Base-by-base conservation (phyloP, 2,113 vertebrate genomes). In the Scalopus aquaticus region DNA sequence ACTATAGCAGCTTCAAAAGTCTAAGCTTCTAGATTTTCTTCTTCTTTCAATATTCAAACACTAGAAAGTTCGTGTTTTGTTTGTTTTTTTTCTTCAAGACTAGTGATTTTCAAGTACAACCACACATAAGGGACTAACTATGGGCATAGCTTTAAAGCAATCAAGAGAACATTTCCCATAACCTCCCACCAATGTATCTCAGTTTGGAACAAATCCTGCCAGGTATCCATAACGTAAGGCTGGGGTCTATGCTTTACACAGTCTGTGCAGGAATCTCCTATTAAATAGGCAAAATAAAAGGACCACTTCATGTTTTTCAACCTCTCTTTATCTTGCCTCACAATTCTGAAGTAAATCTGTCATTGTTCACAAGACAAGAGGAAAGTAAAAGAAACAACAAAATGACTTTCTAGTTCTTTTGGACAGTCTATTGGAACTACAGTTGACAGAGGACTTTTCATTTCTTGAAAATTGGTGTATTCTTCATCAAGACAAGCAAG, bases 391-490 rank as follows among this genome's bases (percentile, higher is more conserved):
- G 46, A 51, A 51, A 51, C 51, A 80, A 44, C 37, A 64, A 78
- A 87, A 80, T 70, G 88, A 54, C 26, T 89, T 83, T 60, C 44
- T 11, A 11, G 30, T 64, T 73, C 26, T 94, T 72, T 70, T 37
- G 37, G 28, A 95, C 81, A 84, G 15, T 70, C 82, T 82, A 28
- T 9, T 64, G 54, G 42, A 67, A 91, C 39, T 76, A 46, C 49
- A 16, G 49, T 82, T 67, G 67, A 94, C 46, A 89, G 91, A 56
- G 1, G 9, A 77, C 60, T 88, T 80, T 35, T 81, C 79, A 28
- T 93, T 93, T 69, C 78, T 62, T 90, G 70, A 93, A 82, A 96
- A 96, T 15, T 26, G 15, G 13, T 32, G 3, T 56, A 46, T 88
- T 89, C 88, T n/a, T 78, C 74, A 70, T 70, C 77, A 62, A 87